Base-by-base conservation (phyloP, 2,888 invertebrate genomes). In the Tiliacea citrago region DNA sequence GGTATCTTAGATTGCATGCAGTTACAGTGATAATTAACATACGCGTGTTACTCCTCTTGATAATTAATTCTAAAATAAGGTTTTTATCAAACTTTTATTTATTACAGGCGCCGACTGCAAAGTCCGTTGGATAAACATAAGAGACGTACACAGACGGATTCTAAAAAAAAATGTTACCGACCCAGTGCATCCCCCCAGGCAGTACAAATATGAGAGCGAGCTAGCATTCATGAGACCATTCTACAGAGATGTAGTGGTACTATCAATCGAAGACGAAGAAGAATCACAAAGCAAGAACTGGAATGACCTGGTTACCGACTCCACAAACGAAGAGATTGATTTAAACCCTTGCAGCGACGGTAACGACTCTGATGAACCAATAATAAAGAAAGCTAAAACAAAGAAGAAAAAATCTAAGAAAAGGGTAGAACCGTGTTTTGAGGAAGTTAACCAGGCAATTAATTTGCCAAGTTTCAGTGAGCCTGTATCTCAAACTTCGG, bases 41-140 rank as follows among this genome's bases (percentile, higher is more conserved):
- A 29, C 29, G 29, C 29, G 29, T 29, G 1, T 29, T 29, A 1
- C 29, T 29, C 29, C 29, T 29, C 29, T 1, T 29, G 29, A 29
- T 2, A 29, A 29, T 6, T n/a, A 10, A 39, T 35, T 3, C 62
- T n/a, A 65, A 39, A 53, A 8, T 21, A 47, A 9, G 10, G 24
- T 51, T 29, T 49, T 45, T 18, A n/a, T 16, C 0, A 13, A 12
- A 47, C 0, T 12, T 13, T 62, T 24, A 29, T 24, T 63, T 60
- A 77, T 93, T 92, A 45, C 88, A 96, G 96, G 95, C 55, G 91
- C 91, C 0, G 95, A 94, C 68, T 96, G 96, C 81, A 96, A 96
- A 92, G 89, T 94, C 2, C 89, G 96, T 83, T 96, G 96, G 96
- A 93, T 96, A 57, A 95, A 96, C 78, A 96, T 96, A 85, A 90